Evolutionary conservation across 2,797 vertebrate species (phyloP).

Genomic region (Clarias platycephalus): DNA sequence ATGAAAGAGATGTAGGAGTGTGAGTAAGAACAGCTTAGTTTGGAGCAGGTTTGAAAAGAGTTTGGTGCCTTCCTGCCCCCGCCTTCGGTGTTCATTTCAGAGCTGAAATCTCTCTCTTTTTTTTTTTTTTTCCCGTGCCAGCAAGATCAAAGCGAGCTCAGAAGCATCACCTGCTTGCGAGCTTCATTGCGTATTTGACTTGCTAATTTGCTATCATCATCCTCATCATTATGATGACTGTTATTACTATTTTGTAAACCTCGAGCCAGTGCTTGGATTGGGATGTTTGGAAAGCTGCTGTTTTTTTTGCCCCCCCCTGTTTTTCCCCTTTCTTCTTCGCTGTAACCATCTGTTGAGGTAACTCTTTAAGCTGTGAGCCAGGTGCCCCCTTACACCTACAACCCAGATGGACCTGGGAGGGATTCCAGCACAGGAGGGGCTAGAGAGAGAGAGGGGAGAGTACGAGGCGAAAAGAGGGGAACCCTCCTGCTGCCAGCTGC

Average conservation of each 20-base stretch:
- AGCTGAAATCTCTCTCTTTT: conserved; percentile 52
- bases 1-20: conserved; percentile 23
- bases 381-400: conserved; percentile 35
- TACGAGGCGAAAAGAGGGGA: conserved; percentile 7
- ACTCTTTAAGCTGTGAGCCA: conserved; percentile 34
- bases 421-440: conserved; percentile 46
- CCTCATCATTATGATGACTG: conserved; percentile 29
- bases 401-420: conserved; percentile 46
- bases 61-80: conserved; percentile 21
- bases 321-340: conserved; percentile 3
- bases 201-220: conserved; percentile 73
- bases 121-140: conserved; percentile 70
- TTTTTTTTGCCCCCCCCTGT: not conserved
- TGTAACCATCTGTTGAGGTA: conserved; percentile 42
- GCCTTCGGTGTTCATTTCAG: conserved; percentile 14
- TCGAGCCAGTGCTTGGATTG: conserved; percentile 9
- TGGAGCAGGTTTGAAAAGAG: conserved; percentile 4
- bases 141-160: conserved; percentile 84
- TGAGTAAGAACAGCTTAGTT: conserved; percentile 7
- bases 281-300: conserved; percentile 23
- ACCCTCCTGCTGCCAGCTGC: conserved; percentile 53
- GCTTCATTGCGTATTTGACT: conserved; percentile 83
- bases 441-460: conserved; percentile 10
- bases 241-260: conserved; percentile 46
- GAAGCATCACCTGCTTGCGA: conserved; percentile 76